Evolutionary conservation across 2,888 invertebrate genomes (phyloP), one percentile per base, ranked within the genome.

Genomic region (Chaetogeoica ovagalla): DNA sequence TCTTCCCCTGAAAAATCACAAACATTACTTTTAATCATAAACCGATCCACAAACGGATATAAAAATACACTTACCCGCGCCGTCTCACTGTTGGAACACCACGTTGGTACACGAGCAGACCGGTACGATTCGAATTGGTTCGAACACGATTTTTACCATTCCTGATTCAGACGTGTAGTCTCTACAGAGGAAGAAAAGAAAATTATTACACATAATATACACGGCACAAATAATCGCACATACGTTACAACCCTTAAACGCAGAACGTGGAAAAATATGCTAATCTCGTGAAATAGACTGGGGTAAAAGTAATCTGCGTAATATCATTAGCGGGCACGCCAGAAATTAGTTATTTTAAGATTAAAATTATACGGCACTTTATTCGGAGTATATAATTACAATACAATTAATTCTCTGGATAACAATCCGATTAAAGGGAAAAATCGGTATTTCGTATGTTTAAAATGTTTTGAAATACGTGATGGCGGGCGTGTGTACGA

Each of bases 1-100:
- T 15, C 5, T 69, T 69, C n/a, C 69, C n/a, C 69, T 75, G 57
- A 66, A 75, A 65, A 43, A 74, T 65, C 19, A 43, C 1, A 43
- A 57, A 23, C n/a, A n/a, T 11, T 6, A 52, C 3, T 48, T 48
- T 48, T 13, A 11, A 13, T 15, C 48, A 48, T 63, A 30, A 63
- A 15, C 23, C 21, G 19, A 55, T 74, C 17, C 15, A 63, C 17
- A 63, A n/a, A 39, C 48, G 11, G 48, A n/a, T 37, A 55, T 21
- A 23, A 21, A 71, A 71, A 21, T 39, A 55, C 2, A 48, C 62
- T 73, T 63, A 63, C 30, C 19, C 48, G 11, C 30, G 11, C 57
- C 3, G 1, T 57, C 30, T 30, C 37, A n/a, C 37, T 57, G 17
- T 15, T n/a, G 30, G 23, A 69, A 55, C 17, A 69, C 30, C 4